phyloP scores from a whole-genome alignment of 1,140 invertebrate genomes.

The Penaeus vannamei region DNA sequence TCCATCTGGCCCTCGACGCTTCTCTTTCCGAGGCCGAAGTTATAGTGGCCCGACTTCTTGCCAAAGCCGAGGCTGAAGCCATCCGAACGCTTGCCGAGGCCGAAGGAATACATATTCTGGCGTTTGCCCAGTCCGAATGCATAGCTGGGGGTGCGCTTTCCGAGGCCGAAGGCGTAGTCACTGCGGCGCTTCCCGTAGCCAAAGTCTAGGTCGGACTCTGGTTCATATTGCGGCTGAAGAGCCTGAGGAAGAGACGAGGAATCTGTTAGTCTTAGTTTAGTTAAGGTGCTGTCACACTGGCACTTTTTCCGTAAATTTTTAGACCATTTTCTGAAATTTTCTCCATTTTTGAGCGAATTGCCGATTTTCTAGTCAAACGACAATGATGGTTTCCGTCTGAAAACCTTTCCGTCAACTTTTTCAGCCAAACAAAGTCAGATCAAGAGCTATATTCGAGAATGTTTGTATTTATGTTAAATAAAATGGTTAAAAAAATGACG shows the following conservation, averaged over 20 bases:
- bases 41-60: conserved; percentile 58
- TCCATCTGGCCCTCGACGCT: conserved; percentile 36
- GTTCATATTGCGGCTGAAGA: background rate
- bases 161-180: conserved; percentile 55
- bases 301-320: too few relatives aligned
- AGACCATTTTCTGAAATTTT: too few relatives aligned
- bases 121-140: conserved; percentile 56
- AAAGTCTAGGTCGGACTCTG: background rate
- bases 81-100: conserved; percentile 48
- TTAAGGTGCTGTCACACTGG: background rate
- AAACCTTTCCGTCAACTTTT: too few relatives aligned
- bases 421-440: too few relatives aligned
- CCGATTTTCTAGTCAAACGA: too few relatives aligned
- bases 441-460: too few relatives aligned
- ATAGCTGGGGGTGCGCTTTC: conserved; percentile 34
- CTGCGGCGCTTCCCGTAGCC: conserved; percentile 14
- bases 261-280: background rate
- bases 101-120: conserved; percentile 48
- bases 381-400: too few relatives aligned
- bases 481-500: too few relatives aligned
- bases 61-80: conserved; percentile 48
- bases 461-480: too few relatives aligned
- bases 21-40: conserved; percentile 62
- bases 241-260: background rate
- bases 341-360: too few relatives aligned